Evolutionary conservation across 2,888 invertebrate species (phyloP).

Genomic region (Oithona nana): DNA sequence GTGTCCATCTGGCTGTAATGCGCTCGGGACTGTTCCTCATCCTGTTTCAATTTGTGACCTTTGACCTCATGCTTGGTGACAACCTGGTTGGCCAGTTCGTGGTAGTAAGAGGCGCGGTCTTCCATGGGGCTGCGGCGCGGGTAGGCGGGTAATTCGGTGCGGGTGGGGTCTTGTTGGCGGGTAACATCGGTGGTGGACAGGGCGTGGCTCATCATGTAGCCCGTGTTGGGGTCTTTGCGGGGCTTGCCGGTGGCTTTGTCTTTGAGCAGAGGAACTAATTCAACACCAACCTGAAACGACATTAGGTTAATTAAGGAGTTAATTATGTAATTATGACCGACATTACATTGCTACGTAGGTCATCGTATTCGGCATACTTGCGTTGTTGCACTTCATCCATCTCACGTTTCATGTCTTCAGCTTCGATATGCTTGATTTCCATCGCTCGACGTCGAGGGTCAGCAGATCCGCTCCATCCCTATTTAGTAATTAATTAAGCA

Average conservation of each 20-base stretch:
- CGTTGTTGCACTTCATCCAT: conserved; percentile 5
- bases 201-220: conserved; percentile 16
- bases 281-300: conserved; percentile 10
- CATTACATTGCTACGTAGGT: conserved; percentile 2
- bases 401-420: conserved; percentile 16
- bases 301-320: background rate
- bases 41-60: background rate
- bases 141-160: background rate
- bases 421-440: conserved; percentile 7
- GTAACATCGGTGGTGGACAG: conserved; percentile 16
- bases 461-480: conserved; percentile 15
- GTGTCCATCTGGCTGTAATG: conserved; percentile 11
- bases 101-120: background rate
- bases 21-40: conserved; percentile 8
- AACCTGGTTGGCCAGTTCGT: conserved; percentile 6
- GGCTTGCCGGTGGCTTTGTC: conserved; percentile 17
- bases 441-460: conserved; percentile 8
- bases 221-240: conserved; percentile 14
- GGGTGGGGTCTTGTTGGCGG: background rate
- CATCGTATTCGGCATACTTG: conserved; percentile 3
- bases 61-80: background rate
- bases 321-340: background rate
- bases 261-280: conserved; percentile 17
- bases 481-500: no score
- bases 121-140: background rate